Conservation (phyloP, 2,797 vertebrate genomes). For the Gymnothorax reevesii region DNA sequence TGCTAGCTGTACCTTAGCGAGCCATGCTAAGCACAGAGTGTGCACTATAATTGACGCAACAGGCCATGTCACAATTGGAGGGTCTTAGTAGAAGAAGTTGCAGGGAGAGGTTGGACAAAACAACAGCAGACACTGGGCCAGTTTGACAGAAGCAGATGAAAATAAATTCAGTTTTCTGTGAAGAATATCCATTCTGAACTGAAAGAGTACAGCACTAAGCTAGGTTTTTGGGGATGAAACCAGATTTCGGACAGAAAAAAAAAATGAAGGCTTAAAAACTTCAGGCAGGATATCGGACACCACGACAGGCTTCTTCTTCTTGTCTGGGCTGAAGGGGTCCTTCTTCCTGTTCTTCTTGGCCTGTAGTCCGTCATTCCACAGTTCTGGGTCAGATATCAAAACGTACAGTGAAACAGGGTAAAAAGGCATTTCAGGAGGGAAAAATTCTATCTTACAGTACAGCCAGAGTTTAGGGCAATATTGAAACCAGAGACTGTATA, state of each 20-base stretch:
- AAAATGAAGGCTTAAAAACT: slow-evolving; percentile 12
- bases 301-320: slow-evolving; percentile 94
- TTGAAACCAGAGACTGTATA: too few species aligned
- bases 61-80: not conserved
- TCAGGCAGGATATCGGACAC: slow-evolving; percentile 95
- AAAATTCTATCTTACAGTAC: too few species aligned
- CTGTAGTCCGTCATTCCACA: slow-evolving; percentile 96
- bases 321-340: slow-evolving; percentile 94
- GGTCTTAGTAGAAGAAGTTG: not conserved
- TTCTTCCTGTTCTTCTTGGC: slow-evolving; percentile 90
- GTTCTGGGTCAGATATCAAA: slow-evolving; percentile 69
- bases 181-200: too few species aligned
- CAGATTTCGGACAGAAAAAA: not conserved
- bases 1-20: too few species aligned
- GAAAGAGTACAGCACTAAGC: too few species aligned
- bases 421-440: not conserved
- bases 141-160: too few species aligned
- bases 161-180: too few species aligned
- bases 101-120: not conserved
- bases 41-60: not conserved
- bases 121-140: too few species aligned
- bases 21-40: not conserved
- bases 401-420: not conserved
- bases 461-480: too few species aligned
- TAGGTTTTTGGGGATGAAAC: not conserved